Evolutionary conservation across 2,888 invertebrate species (phyloP).

Genomic region (Himalopsyche kuldschensis): DNA sequence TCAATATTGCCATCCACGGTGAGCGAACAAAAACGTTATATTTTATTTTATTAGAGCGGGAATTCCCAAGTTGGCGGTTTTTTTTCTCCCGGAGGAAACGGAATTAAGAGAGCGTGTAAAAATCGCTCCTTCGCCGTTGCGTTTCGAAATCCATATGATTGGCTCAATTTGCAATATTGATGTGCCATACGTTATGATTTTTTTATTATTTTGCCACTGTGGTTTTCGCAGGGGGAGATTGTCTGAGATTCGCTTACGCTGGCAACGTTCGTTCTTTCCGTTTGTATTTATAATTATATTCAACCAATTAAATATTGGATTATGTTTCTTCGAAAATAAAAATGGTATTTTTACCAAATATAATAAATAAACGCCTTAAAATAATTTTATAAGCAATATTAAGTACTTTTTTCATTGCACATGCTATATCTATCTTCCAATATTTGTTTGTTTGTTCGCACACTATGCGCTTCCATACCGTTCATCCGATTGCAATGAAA

Average conservation of each 20-base stretch:
- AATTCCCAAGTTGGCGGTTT: background rate
- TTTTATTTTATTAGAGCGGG: background rate
- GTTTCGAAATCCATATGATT: background rate
- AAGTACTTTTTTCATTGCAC: no score
- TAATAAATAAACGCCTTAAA: no score
- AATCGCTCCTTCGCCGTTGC: background rate
- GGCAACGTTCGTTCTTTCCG: background rate
- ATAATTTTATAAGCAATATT: no score
- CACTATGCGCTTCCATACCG: no score
- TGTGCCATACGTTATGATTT: background rate
- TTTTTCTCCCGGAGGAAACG: background rate
- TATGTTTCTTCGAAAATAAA: no score
- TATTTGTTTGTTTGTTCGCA: no score
- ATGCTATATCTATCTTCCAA: no score
- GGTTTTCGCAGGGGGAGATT: background rate
- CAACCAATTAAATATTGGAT: no score
- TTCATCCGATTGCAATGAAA: no score
- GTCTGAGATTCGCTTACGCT: background rate
- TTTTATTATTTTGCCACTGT: background rate
- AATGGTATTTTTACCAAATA: no score
- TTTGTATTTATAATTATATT: no score
- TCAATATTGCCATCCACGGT: background rate
- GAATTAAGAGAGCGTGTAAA: background rate
- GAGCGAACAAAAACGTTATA: background rate
- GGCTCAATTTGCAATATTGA: background rate